phyloP scores from a whole-genome alignment of 2,113 vertebrate species.

The Gopherus flavomarginatus region DNA sequence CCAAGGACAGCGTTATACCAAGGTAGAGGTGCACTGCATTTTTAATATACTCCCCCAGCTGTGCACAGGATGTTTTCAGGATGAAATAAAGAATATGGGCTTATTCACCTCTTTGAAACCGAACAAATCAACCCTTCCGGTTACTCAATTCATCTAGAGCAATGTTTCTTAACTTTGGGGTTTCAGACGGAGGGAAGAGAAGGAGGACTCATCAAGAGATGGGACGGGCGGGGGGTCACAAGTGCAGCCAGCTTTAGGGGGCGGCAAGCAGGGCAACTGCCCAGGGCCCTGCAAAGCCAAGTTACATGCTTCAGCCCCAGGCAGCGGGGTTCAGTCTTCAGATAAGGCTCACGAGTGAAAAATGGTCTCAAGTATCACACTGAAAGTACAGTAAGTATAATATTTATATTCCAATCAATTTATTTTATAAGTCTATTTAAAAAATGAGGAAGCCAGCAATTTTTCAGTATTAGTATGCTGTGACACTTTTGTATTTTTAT shows the following conservation, averaged over 20 bases:
- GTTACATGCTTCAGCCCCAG: background rate
- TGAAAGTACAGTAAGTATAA: no score
- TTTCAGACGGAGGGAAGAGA: background rate
- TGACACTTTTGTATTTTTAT: no score
- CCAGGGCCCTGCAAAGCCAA: no score
- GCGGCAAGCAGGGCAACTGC: background rate
- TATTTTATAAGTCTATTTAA: no score
- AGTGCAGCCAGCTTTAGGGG: background rate
- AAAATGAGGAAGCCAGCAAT: no score
- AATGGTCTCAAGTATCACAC: no score
- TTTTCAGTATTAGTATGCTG: no score
- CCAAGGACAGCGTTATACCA: no score
- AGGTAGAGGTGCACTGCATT: background rate
- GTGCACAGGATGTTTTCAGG: background rate
- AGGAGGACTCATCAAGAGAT: background rate
- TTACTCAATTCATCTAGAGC: background rate
- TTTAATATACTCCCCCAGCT: background rate
- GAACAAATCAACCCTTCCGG: background rate
- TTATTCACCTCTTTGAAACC: background rate
- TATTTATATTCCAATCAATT: no score
- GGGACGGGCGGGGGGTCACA: background rate
- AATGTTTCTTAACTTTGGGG: background rate
- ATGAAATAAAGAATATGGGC: background rate
- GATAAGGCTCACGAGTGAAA: no score
- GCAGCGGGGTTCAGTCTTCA: no score